Base-by-base conservation (phyloP, 2,888 invertebrate genomes). In the Drosophila peninsularis region DNA sequence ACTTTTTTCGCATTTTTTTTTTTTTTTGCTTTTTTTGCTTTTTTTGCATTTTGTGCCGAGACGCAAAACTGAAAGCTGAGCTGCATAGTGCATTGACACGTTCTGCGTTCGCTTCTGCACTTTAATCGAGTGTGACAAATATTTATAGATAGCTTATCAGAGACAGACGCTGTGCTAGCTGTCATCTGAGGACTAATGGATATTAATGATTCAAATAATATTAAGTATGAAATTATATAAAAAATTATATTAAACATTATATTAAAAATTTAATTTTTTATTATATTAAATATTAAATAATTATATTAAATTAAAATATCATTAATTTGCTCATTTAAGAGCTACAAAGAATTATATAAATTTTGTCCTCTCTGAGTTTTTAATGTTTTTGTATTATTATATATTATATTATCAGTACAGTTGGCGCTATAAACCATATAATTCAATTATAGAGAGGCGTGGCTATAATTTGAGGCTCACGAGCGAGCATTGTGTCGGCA, bases 81-180 rank as follows among this genome's bases (percentile, higher is more conserved):
- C 50, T 30, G 30, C 36, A 6, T 24, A 52, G 50, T 52, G 50
- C 50, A 52, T 36, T 52, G 50, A 52, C 50, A 36, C 36, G 36
- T 52, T 36, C 50, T 21, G 27, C 30, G 30, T 44, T 61, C 19
- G 39, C 39, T 11, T 30, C 17, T 47, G 17, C 47, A 47, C 47
- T 47, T 32, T 19, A 47, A 45, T 45, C 45, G 27, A 45, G 27
- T 17, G 10, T 17, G 45, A 27, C 21, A 45, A 45, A 45, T 45
- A 45, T 45, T 45, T 45, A 45, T 45, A 45, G 45, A 30, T 45
- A 45, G 5, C 45, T 30, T 45, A 45, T 47, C 47, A 47, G 13
- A 47, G 1, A 30, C 21, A 6, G 24, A 11, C 39, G 17, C 17
- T n/a, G 10, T 9, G 14, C 4, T 2, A 4, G 5, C 14, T n/a